These are phyloP conservation scores for Pristionchus fissidentatus DNA, from an alignment of 2,888 invertebrate genomes.

Conservation along the genomic window DNA sequence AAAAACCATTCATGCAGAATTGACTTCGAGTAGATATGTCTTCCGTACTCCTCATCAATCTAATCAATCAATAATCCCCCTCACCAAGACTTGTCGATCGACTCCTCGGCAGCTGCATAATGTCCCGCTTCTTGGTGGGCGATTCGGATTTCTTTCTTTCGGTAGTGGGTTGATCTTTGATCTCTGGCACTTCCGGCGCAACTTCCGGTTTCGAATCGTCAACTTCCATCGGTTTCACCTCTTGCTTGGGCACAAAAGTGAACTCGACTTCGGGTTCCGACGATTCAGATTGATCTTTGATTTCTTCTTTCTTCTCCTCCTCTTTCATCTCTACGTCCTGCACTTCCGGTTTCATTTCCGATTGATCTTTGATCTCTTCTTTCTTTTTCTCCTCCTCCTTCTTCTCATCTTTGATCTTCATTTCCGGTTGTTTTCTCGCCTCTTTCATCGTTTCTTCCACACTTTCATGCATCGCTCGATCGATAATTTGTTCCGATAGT, in stretches of 20 bases:
- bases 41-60: neutral
- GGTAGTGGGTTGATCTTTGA: neutral
- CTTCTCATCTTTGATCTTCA: neutral
- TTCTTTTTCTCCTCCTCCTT: neutral
- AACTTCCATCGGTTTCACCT: neutral
- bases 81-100: constrained; percentile 10
- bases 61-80: neutral
- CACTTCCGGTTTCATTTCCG: neutral
- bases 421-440: neutral
- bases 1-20: neutral
- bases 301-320: neutral
- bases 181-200: neutral
- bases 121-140: constrained; percentile 25
- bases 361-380: constrained; percentile 26
- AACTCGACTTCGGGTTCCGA: constrained; percentile 21
- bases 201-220: neutral
- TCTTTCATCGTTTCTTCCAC: neutral
- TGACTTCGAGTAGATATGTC: neutral
- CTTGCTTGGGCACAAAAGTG: constrained; percentile 11
- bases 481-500: neutral
- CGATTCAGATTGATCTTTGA: constrained; percentile 9
- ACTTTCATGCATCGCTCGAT: constrained; percentile 16
- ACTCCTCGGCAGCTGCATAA: neutral
- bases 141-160: neutral
- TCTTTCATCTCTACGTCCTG: too few relatives aligned